phyloP scores from a whole-genome alignment of 2,888 invertebrate species.

The Cryptophagus acutangulus region DNA sequence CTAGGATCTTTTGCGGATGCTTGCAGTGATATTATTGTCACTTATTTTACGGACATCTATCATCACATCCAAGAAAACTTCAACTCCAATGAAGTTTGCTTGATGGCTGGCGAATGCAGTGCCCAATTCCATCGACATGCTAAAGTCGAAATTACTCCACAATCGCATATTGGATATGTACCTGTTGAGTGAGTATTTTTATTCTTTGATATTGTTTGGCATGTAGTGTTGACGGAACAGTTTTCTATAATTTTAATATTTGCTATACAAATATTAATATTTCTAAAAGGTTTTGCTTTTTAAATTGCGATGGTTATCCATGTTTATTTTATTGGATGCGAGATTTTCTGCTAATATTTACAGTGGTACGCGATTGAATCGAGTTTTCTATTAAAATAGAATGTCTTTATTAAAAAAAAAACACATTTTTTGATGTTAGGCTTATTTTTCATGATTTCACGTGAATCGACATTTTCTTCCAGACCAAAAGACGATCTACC shows the following conservation, averaged over 20 bases:
- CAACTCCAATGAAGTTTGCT: constrained; percentile 63
- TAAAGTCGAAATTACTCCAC: constrained; percentile 54
- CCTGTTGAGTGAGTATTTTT: constrained; percentile 44
- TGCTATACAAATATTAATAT: too few relatives aligned
- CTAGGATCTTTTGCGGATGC: constrained; percentile 72
- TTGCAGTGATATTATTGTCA: constrained; percentile 68
- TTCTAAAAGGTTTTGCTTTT: too few relatives aligned
- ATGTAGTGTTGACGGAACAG: not conserved
- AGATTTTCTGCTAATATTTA: too few relatives aligned
- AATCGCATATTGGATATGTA: constrained; percentile 55
- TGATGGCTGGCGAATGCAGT: constrained; percentile 71
- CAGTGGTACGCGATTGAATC: too few relatives aligned
- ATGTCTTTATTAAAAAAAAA: too few relatives aligned
- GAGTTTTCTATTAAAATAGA: too few relatives aligned
- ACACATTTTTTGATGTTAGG: too few relatives aligned
- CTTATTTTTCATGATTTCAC: too few relatives aligned
- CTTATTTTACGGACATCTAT: constrained; percentile 69
- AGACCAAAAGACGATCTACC: constrained; percentile 58
- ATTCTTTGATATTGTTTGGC: not conserved
- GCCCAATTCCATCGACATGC: constrained; percentile 62
- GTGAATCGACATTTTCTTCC: too few relatives aligned
- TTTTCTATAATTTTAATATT: too few relatives aligned
- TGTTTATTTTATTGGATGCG: too few relatives aligned
- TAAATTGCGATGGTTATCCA: too few relatives aligned
- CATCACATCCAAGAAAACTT: constrained; percentile 58